Evolutionary conservation across 2,888 invertebrate genomes (phyloP).

Genomic region (Nephrotoma flavescens): DNA sequence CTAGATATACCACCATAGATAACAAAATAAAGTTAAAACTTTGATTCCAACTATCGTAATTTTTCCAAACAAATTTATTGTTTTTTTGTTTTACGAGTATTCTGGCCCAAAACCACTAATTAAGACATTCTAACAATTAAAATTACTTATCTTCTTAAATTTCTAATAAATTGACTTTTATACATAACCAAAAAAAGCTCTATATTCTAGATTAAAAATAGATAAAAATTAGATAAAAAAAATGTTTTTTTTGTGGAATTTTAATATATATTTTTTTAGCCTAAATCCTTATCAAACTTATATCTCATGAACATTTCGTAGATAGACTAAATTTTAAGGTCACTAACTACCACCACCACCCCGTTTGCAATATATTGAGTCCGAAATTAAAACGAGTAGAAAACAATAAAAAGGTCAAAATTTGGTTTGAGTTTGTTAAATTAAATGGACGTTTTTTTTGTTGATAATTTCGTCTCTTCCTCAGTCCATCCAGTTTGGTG

Average conservation of each 20-base stretch:
- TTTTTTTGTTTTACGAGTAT: background rate
- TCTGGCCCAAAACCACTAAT: background rate
- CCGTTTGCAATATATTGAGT: background rate
- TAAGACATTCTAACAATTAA: background rate
- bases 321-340: background rate
- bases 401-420: background rate
- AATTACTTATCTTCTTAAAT: background rate
- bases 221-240: background rate
- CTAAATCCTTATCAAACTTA: background rate
- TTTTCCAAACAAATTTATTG: background rate
- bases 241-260: background rate
- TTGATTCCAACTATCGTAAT: background rate
- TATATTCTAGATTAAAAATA: background rate
- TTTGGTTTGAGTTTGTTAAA: background rate
- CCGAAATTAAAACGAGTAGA: background rate
- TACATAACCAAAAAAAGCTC: background rate
- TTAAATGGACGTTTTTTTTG: background rate
- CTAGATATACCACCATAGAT: too few relatives aligned
- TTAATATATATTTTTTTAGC: background rate
- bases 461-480: background rate
- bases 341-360: background rate
- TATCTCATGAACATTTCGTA: background rate
- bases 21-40: background rate
- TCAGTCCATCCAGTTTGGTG: background rate
- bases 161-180: background rate